Conservation (phyloP, 2,888 invertebrate genomes). For the Gymnoscelis rufifasciata region DNA sequence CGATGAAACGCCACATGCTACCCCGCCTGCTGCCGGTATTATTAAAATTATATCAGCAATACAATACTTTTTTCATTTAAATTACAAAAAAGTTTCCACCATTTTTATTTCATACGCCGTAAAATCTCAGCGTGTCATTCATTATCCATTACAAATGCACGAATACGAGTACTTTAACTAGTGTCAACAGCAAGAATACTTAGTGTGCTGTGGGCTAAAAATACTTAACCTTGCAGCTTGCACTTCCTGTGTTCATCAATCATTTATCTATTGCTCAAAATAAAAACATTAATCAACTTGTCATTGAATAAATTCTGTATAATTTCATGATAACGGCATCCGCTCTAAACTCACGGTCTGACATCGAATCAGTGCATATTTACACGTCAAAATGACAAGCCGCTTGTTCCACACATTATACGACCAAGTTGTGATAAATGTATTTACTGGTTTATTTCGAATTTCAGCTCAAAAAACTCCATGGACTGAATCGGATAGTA, state of each 20-base stretch:
- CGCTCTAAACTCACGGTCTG: conserved; percentile 33
- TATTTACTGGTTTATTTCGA: conserved; percentile 51
- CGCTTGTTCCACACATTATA: conserved; percentile 45
- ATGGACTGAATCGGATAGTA: conserved; percentile 63
- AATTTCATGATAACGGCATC: conserved; percentile 55
- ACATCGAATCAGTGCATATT: conserved; percentile 40
- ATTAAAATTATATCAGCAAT: background rate
- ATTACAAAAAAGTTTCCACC: too few species aligned
- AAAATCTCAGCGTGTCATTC: too few species aligned
- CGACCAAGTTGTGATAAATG: conserved; percentile 40
- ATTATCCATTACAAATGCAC: too few species aligned
- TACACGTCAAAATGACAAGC: conserved; percentile 44
- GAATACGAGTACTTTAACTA: too few species aligned
- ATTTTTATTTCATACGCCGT: too few species aligned
- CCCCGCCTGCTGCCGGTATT: conserved; percentile 69
- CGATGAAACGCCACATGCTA: conserved; percentile 72
- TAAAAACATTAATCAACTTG: conserved; percentile 1
- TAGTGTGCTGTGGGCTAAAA: too few species aligned
- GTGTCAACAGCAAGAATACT: too few species aligned
- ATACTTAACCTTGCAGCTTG: too few species aligned
- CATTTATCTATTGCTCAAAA: background rate
- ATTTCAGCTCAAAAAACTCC: conserved; percentile 71
- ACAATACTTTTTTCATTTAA: too few species aligned
- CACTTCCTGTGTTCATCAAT: too few species aligned
- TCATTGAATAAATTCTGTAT: conserved; percentile 17